Evolutionary conservation across 1,140 invertebrate species (phyloP).

Genomic region (Pogonus chalceus): DNA sequence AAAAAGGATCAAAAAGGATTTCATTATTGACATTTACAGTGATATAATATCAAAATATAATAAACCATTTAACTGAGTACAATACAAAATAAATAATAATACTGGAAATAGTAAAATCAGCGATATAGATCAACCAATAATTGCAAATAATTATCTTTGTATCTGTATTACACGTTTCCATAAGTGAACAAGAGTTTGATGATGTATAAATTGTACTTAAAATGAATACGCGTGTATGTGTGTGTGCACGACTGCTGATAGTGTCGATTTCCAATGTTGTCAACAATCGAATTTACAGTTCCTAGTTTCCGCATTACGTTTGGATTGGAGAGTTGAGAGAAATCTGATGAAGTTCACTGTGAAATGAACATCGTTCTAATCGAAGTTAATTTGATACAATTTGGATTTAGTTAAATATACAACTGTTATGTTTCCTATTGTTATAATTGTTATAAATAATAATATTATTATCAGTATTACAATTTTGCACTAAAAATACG

Average conservation of each 20-base stretch:
- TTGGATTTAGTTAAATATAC: neutral
- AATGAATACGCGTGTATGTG: neutral
- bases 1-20: no score
- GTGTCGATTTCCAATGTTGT: neutral
- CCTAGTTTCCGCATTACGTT: no score
- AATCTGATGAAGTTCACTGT: no score
- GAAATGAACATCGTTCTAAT: no score
- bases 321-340: no score
- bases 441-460: neutral
- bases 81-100: neutral
- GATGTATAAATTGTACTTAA: neutral
- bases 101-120: no score
- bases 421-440: neutral
- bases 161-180: neutral
- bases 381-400: no score
- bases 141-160: neutral
- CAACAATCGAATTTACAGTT: conserved; percentile 1
- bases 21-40: no score
- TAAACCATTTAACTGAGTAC: neutral
- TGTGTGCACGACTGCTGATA: neutral
- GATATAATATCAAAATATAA: no score
- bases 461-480: neutral
- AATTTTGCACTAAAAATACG: no score
- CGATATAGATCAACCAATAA: neutral
- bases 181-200: neutral